Percentiles rank a stretch among this genome's conserved stretches.
phyloP scores from a whole-genome alignment of 2,113 vertebrate species.

The Oophaga pumilio region DNA sequence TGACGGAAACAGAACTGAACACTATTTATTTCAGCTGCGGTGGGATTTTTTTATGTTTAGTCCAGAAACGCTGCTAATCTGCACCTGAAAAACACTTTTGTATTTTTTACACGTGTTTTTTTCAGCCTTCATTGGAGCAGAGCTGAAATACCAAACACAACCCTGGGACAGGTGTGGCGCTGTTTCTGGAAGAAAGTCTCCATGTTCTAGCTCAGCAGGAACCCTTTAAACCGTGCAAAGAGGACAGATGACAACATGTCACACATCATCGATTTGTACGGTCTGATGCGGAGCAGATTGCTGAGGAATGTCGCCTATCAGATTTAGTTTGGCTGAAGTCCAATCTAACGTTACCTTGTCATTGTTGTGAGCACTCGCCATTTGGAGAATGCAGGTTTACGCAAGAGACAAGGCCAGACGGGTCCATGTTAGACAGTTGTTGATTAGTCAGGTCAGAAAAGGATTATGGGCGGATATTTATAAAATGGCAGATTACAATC shows the following conservation, averaged over 20 bases:
- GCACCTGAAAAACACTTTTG: too few relatives aligned
- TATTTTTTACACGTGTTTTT: too few relatives aligned
- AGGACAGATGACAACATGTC: background rate
- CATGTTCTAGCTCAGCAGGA: background rate
- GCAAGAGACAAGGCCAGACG: background rate
- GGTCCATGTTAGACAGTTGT: background rate
- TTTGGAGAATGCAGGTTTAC: background rate
- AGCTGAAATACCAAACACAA: too few relatives aligned
- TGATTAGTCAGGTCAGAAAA: background rate
- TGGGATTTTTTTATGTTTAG: too few relatives aligned
- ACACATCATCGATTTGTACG: background rate
- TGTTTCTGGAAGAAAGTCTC: background rate
- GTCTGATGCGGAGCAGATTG: background rate
- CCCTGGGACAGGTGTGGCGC: background rate
- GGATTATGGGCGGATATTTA: background rate
- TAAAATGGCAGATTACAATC: background rate
- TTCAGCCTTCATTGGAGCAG: too few relatives aligned
- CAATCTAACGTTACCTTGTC: background rate
- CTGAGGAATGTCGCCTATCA: conserved; percentile 1
- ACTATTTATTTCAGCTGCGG: too few relatives aligned
- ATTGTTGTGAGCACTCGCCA: background rate
- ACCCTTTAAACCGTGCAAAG: background rate
- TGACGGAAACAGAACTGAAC: too few relatives aligned
- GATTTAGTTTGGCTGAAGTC: background rate
- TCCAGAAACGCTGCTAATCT: too few relatives aligned